Base-by-base conservation (phyloP, 2,797 vertebrate species). In the Poeciliopsis infans region DNA sequence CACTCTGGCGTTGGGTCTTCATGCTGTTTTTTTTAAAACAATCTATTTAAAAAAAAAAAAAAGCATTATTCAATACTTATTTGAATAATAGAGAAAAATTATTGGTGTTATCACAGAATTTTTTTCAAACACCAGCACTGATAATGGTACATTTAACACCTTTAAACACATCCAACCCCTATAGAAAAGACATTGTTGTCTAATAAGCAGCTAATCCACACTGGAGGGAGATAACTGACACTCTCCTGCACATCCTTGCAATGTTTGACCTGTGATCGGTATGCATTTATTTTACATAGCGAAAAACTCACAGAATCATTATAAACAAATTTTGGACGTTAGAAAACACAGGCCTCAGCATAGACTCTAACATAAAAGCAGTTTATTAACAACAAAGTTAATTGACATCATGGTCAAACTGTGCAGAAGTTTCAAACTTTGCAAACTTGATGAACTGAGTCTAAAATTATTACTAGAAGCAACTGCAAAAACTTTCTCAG, bases 91-190 rank as follows among this genome's bases (percentile, higher is more conserved):
- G 7, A 53, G 53, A 49, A 64, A 76, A n/a, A 36, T 46, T 47
- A 71, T 41, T 69, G 0, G 11, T 31, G 33, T n/a, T 28, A 43
- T 81, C 15, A 79, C 20, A 69, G 46, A 69, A 0, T 3, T 20
- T 51, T 41, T 64, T 11, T 41, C 11, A 5, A 57, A 41, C 36
- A n/a, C 12, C 41, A 69, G 25, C 25, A n/a, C 11, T 69, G 5
- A 36, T 43, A 41, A 82, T 45, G 41, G 36, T 49, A 69, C 47
- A 0, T 77, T 77, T 39, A 73, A 80, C 59, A 77, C 41, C 59
- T 70, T 33, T 1, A 81, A 66, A 71, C 36, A 76, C 31, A 0
- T 28, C 15, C 39, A 43, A 69, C 41, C 39, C 66, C 66, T 69
- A 69, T 45, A 69, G 66, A 76, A 57, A 0, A 70, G 20, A 64